phyloP scores from a whole-genome alignment of 1,140 invertebrate genomes.

The Lasaia peninsularis region DNA sequence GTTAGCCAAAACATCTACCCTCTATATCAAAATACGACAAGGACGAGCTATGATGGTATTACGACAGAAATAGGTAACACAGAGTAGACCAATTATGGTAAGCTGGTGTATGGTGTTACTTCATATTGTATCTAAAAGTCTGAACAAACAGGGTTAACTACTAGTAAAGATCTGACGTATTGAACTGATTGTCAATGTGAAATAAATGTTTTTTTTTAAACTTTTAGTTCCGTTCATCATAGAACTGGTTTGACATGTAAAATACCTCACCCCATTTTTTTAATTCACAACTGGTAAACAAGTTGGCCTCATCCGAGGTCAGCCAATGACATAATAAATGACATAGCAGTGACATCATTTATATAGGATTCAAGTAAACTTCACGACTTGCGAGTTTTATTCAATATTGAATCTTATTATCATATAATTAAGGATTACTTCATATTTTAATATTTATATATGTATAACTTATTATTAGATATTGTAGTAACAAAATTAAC shows the following conservation, averaged over 20 bases:
- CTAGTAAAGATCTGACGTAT: too few species aligned
- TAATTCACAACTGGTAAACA: constrained; percentile 22
- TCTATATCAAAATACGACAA: too few species aligned
- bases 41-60: too few species aligned
- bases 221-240: neutral
- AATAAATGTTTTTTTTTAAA: constrained; percentile 2
- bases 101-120: too few species aligned
- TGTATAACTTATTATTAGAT: neutral
- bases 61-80: too few species aligned
- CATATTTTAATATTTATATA: neutral
- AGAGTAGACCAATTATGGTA: too few species aligned
- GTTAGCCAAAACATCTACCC: too few species aligned
- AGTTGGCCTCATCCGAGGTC: constrained; percentile 36
- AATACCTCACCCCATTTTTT: constrained; percentile 37
- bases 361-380: constrained; percentile 14
- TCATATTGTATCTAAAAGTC: too few species aligned
- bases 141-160: too few species aligned
- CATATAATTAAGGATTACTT: neutral
- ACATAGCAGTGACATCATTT: constrained; percentile 53
- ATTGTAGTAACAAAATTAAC: too few species aligned
- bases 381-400: neutral
- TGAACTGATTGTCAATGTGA: too few species aligned
- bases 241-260: constrained; percentile 1
- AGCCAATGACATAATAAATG: constrained; percentile 27
- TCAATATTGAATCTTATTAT: neutral